Base-by-base conservation (phyloP, 2,113 vertebrate species). In the Entelurus aequoreus region DNA sequence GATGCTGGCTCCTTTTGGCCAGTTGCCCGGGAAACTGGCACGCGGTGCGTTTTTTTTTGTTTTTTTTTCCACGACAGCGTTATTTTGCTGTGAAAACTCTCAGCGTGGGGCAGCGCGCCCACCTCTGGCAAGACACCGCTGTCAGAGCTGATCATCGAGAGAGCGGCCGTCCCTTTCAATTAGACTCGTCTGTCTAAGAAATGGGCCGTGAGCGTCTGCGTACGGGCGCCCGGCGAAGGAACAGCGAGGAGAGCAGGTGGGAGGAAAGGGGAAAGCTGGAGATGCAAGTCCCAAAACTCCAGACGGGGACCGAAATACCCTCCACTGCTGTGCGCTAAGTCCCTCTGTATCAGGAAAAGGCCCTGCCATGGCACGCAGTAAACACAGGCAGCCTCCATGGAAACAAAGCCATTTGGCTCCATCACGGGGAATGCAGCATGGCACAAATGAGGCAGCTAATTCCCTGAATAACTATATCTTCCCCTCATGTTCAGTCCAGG, bases 101-200 rank as follows among this genome's bases (percentile, higher is more conserved):
- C 86, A 78, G 87, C 84, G 76, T 79, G 84, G 84, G 86, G 79
- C 75, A 79, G 80, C 80, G 81, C 85, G 83, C 78, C 86, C 83
- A 87, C 87, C 86, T 84, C 88, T 87, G 84, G 88, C 85, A 82
- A 87, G 83, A 77, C 76, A 81, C 74, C 79, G 81, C 84, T 89
- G 85, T 88, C 87, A 83, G 75, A 85, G 80, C 78, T 59, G 78
- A 90, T 90, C 87, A 89, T 81, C 74, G 64, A 16, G 72, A 84
- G 75, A 79, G 81, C 80, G 86, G 80, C 87, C 79, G 90, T 91
- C 87, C 58, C 84, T 90, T 91, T 89, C 89, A 89, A 90, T 91
- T 90, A 91, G 83, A 81, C 78, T 71, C 76, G 86, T 84, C 83
- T 86, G 76, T 86, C 84, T 77, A 75, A 79, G 80, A 83, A 71